phyloP scores from a whole-genome alignment of 2,797 vertebrate genomes.

The Phaenicophaeus curvirostris region DNA sequence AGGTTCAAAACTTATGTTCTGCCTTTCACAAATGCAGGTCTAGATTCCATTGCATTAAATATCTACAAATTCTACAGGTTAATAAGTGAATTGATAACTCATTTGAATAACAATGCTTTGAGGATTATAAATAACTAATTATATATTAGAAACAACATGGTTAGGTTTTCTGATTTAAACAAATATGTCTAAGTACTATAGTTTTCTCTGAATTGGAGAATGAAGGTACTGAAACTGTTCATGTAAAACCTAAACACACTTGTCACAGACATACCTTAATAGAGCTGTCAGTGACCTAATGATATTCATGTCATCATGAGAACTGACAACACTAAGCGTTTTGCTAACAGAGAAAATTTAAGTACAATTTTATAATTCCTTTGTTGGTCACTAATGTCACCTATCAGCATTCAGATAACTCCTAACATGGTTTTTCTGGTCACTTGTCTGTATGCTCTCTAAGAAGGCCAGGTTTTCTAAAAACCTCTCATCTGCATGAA shows the following conservation, averaged over 20 bases:
- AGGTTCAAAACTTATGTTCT: not conserved
- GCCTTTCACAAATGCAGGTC: not conserved
- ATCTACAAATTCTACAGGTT: not conserved
- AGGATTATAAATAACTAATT: not conserved
- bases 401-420: not conserved
- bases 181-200: not conserved
- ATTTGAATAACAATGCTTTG: not conserved
- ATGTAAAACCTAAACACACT: not conserved
- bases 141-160: not conserved
- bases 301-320: not conserved
- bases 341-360: too few species aligned
- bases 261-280: not conserved
- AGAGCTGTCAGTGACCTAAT: not conserved
- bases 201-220: not conserved
- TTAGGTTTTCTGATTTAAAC: not conserved
- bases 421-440: not conserved
- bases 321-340: too few species aligned
- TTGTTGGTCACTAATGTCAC: too few species aligned
- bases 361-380: too few species aligned
- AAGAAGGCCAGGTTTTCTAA: not conserved
- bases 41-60: not conserved
- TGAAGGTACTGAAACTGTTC: not conserved
- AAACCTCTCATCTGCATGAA: not conserved
- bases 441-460: not conserved
- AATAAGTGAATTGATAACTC: not conserved